phyloP scores from a whole-genome alignment of 2,888 invertebrate species.

The Bombyx huttoni region DNA sequence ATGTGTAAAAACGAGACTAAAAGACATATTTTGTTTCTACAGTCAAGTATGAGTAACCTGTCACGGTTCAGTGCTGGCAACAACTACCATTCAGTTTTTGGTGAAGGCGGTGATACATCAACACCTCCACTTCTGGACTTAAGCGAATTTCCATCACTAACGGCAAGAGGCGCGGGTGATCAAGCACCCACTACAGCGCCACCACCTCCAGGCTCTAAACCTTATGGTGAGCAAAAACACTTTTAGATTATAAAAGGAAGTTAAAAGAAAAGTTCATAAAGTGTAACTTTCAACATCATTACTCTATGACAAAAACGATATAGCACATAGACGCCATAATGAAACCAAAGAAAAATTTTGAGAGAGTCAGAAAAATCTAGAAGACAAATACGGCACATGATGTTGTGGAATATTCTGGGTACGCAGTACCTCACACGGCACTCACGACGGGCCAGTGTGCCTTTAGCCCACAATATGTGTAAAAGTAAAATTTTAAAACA shows the following conservation, averaged over 20 bases:
- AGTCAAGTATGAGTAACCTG: constrained; percentile 76
- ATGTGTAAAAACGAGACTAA: neutral
- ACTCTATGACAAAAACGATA: too few relatives aligned
- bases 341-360: too few relatives aligned
- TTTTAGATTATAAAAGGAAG: too few relatives aligned
- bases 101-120: constrained; percentile 80
- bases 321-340: too few relatives aligned
- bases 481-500: constrained; percentile 25
- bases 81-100: constrained; percentile 87
- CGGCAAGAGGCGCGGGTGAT: constrained; percentile 87
- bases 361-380: too few relatives aligned
- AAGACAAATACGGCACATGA: too few relatives aligned
- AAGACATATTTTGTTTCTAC: constrained; percentile 10
- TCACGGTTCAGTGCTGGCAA: constrained; percentile 76
- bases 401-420: too few relatives aligned
- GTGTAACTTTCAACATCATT: too few relatives aligned
- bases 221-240: constrained; percentile 79
- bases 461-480: neutral
- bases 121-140: constrained; percentile 92
- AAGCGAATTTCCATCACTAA: constrained; percentile 93
- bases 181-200: constrained; percentile 85
- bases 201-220: constrained; percentile 92
- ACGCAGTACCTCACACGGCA: neutral
- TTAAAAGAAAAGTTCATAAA: too few relatives aligned
- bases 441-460: neutral